These are phyloP conservation scores for Microcebus griseorufus DNA, from an alignment of 2,113 vertebrate species.

Conservation along the genomic window DNA sequence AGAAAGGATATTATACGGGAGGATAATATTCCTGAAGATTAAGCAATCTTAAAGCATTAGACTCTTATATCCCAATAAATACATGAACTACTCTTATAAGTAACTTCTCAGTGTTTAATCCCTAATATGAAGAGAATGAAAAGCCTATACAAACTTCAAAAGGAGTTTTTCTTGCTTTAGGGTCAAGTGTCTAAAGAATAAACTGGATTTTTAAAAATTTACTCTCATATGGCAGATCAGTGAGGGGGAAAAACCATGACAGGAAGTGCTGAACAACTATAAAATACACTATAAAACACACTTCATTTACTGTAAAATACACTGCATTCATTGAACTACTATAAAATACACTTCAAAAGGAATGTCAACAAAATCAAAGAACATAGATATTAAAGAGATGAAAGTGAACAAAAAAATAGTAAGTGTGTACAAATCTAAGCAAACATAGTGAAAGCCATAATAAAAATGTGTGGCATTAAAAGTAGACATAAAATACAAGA, in stretches of 20 bases:
- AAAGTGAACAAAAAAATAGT: background rate
- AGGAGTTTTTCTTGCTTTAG: background rate
- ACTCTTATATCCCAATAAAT: background rate
- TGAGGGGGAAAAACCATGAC: background rate
- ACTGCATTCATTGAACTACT: background rate
- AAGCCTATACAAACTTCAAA: background rate
- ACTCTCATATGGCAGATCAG: background rate
- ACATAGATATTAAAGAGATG: background rate
- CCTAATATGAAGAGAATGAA: background rate
- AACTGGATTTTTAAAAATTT: background rate
- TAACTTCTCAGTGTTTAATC: background rate
- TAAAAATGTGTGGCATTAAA: background rate
- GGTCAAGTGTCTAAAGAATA: background rate
- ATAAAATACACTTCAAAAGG: background rate
- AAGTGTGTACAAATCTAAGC: background rate
- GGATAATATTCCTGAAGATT: background rate
- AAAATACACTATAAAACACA: background rate
- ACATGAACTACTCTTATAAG: background rate
- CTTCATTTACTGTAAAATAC: background rate
- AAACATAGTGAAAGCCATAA: background rate
- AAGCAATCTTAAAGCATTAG: background rate
- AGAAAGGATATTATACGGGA: background rate
- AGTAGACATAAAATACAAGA: background rate
- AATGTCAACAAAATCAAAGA: background rate
- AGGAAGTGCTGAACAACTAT: background rate